Evolutionary conservation across 1,140 invertebrate species (phyloP), one percentile per base, ranked within the genome.

Genomic region (Papilio machaon): DNA sequence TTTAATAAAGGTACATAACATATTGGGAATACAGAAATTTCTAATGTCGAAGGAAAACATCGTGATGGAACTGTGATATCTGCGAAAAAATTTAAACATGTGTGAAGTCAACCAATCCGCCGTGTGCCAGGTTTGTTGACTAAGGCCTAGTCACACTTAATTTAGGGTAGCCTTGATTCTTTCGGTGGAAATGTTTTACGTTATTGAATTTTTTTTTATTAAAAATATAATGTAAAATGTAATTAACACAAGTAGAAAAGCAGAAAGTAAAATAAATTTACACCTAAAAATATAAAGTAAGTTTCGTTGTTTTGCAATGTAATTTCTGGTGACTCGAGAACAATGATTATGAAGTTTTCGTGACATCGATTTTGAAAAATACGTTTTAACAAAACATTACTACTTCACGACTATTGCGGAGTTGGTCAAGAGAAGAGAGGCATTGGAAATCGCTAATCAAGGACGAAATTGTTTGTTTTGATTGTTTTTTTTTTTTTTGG

Each of bases 281-380:
- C 8, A 7, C 19, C 17, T 19, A 58, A 58, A 58, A 17, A 17
- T 49, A 9, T 19, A 58, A 58, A 8, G 54, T n/a, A 54, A n/a
- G 17, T 17, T 7, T 58, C 9, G 7, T 58, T 58, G n/a, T 2
- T 58, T 58, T n/a, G 54, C n/a, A 58, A 58, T 58, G 17, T 58
- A 1, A 58, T 58, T 58, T 58, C 54, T 58, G n/a, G 17, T n/a
- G 15, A 58, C 54, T 58, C 9, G 54, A n/a, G 83, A 83, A 81
- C 74, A 81, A 84, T 83, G 70, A 85, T 81, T 82, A 83, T 76
- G 82, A 49, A 54, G 43, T 67, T 76, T 80, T 88, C 87, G 87
- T 88, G 87, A 87, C 87, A 82, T 47, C 76, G 80, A 87, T 87
- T 87, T 82, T 54, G 77, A 82, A 86, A 86, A 85, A 87, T 84